These are phyloP conservation scores for Dicaeum eximium DNA, from an alignment of 2,113 vertebrate genomes.

Conservation along the genomic window DNA sequence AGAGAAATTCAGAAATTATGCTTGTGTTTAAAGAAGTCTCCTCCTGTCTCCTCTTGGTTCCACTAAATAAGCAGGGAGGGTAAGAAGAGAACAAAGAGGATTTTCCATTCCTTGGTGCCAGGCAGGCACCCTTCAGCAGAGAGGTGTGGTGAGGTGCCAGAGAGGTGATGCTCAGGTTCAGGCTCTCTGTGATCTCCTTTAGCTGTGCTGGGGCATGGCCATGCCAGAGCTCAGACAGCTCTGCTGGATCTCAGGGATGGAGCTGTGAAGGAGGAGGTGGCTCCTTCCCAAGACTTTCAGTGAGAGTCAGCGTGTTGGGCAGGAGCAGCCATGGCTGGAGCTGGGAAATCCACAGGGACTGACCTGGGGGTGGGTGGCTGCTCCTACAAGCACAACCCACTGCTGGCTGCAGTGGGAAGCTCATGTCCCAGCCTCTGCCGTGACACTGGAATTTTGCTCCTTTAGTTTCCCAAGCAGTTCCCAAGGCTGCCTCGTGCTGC, in stretches of 20 bases:
- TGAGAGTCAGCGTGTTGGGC: fast-evolving
- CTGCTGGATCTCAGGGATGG: background rate
- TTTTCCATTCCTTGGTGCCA: background rate
- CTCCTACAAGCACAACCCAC: background rate
- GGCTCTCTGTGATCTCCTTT: background rate
- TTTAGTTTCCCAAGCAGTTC: background rate
- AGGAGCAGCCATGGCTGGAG: background rate
- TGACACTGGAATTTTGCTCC: background rate
- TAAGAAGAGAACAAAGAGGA: background rate
- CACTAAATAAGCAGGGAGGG: background rate
- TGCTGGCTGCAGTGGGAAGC: background rate
- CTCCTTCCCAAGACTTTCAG: background rate
- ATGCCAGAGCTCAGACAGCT: background rate
- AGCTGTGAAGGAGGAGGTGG: background rate
- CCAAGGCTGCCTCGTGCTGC: background rate
- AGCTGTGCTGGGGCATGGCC: background rate
- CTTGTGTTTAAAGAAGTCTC: background rate
- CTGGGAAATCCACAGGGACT: background rate
- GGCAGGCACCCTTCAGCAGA: background rate
- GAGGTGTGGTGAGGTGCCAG: background rate
- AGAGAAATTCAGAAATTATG: background rate
- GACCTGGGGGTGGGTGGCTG: fast-evolving
- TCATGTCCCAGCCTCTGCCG: background rate
- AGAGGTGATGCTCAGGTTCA: background rate
- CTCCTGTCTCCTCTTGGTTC: background rate